phyloP scores from a whole-genome alignment of 2,113 vertebrate genomes.

The Coreoperca whiteheadi region DNA sequence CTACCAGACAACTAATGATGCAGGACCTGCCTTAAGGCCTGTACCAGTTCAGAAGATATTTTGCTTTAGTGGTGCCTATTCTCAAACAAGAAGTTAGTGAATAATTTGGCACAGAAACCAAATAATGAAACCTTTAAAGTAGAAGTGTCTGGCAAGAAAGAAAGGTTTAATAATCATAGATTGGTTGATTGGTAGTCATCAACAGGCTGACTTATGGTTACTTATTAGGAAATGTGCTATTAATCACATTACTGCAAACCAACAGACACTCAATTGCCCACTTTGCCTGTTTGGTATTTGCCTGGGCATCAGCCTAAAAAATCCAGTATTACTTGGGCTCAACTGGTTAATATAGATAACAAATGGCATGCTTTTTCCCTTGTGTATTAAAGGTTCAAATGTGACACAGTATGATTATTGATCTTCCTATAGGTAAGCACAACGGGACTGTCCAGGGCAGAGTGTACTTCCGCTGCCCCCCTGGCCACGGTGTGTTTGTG shows the following conservation, averaged over 20 bases:
- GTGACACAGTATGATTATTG: background rate
- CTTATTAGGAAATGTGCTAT: background rate
- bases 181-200: background rate
- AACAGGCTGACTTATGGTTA: background rate
- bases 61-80: background rate
- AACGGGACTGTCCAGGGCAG: conserved; percentile 88
- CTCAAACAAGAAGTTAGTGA: background rate
- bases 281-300: background rate
- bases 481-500: conserved; percentile 87
- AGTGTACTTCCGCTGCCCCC: conserved; percentile 88
- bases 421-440: conserved; percentile 86
- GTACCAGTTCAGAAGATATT: background rate
- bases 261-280: background rate
- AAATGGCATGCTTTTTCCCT: background rate
- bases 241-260: background rate
- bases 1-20: too few relatives aligned
- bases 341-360: background rate
- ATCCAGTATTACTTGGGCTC: background rate
- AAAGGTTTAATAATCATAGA: background rate
- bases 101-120: background rate
- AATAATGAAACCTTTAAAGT: too few relatives aligned
- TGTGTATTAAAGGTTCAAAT: background rate
- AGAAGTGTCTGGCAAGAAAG: background rate
- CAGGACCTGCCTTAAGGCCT: too few relatives aligned
- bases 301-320: background rate